Conservation (phyloP, 2,797 vertebrate species). For the Cheirogaleus major region DNA sequence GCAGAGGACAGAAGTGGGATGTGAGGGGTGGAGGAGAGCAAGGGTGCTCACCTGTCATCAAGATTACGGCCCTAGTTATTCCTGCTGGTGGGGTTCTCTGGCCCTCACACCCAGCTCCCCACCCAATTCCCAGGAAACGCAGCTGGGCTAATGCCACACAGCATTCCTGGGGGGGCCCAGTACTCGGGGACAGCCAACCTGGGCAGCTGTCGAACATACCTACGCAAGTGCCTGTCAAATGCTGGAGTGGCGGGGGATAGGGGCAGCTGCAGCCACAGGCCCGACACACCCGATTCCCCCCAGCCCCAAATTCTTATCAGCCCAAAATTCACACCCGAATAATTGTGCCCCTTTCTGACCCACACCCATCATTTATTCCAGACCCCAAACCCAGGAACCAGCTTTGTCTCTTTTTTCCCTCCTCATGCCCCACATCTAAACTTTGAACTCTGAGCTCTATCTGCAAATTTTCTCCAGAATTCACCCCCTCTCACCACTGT, state of each 20-base stretch:
- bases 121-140: not conserved
- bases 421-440: not conserved
- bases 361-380: not conserved
- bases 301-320: not conserved
- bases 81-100: not conserved
- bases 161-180: not conserved
- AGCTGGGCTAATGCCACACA: not conserved
- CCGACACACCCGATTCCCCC: not conserved
- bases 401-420: not conserved
- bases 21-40: not conserved
- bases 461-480: not conserved
- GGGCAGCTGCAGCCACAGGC: not conserved
- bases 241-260: not conserved
- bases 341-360: not conserved
- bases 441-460: not conserved
- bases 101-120: not conserved
- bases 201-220: not conserved
- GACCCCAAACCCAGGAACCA: not conserved
- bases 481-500: not conserved
- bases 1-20: not conserved
- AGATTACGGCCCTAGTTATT: not conserved
- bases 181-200: not conserved
- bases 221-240: not conserved
- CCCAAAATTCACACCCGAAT: not conserved
- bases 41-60: not conserved